Evolutionary conservation across 2,113 vertebrate species (phyloP).

Genomic region (Lagopus muta): DNA sequence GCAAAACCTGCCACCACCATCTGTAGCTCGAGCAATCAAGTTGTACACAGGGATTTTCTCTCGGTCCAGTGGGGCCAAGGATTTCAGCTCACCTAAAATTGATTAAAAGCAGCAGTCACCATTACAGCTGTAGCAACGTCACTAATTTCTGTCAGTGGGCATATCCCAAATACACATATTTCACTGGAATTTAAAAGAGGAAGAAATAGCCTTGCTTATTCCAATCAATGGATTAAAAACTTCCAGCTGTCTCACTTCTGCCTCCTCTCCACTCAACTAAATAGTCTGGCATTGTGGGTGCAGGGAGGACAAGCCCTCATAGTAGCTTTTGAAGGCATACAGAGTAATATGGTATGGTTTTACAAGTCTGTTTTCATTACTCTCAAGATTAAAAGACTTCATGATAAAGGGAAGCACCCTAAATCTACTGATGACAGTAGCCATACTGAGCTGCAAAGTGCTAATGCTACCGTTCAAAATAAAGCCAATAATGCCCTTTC

Average conservation of each 20-base stretch:
- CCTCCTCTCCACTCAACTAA: background rate
- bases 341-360: background rate
- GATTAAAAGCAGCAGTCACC: conserved; percentile 14
- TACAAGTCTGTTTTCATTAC: background rate
- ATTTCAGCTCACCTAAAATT: conserved; percentile 90
- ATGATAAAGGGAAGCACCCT: background rate
- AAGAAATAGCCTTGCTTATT: background rate
- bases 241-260: background rate
- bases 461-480: background rate
- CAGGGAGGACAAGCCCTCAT: background rate
- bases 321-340: background rate
- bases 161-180: background rate
- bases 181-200: background rate
- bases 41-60: conserved; percentile 87
- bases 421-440: background rate
- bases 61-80: conserved; percentile 85
- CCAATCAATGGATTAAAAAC: background rate
- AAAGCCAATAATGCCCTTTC: background rate
- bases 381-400: background rate
- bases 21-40: conserved; percentile 88
- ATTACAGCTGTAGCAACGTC: background rate
- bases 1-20: conserved; percentile 92
- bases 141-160: background rate
- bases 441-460: background rate
- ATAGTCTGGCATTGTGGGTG: background rate